phyloP scores from a whole-genome alignment of 2,888 invertebrate species.

The Ceramica pisi region DNA sequence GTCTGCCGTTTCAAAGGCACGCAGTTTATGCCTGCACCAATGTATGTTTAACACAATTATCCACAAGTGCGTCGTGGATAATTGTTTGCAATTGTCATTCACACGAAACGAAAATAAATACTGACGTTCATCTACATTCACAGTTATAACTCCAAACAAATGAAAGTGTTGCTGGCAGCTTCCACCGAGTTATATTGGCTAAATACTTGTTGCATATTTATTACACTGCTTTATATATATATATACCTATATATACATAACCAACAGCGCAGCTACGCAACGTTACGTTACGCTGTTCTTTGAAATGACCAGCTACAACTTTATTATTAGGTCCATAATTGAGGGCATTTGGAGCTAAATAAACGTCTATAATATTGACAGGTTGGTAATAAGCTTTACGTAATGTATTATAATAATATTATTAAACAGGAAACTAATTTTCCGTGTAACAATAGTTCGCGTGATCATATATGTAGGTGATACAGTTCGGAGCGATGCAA shows the following conservation, averaged over 20 bases:
- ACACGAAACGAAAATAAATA: conserved; percentile 41
- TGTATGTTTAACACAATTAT: conserved; percentile 35
- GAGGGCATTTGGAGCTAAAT: neutral
- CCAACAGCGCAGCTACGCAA: conserved; percentile 9
- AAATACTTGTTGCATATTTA: conserved; percentile 56
- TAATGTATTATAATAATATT: conserved; percentile 32
- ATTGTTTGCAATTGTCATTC: conserved; percentile 47
- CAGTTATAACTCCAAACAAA: conserved; percentile 40
- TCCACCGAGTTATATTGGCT: conserved; percentile 41
- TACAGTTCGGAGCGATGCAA: conserved; percentile 63
- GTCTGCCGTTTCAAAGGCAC: neutral
- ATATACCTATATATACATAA: conserved; percentile 15
- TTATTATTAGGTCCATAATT: conserved; percentile 21
- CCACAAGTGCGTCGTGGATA: too few species aligned
- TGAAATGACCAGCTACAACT: neutral
- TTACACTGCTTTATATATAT: conserved; percentile 24
- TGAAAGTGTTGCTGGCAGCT: conserved; percentile 54
- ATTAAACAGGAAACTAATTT: conserved; percentile 56
- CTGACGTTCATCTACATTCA: conserved; percentile 27
- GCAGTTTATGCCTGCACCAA: neutral
- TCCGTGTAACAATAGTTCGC: conserved; percentile 56
- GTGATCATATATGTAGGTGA: conserved; percentile 64
- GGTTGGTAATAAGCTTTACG: conserved; percentile 15
- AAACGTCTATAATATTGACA: conserved; percentile 4
- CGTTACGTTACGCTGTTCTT: conserved; percentile 30